Base-by-base conservation (phyloP, 2,113 vertebrate genomes). In the Strigops habroptila region DNA sequence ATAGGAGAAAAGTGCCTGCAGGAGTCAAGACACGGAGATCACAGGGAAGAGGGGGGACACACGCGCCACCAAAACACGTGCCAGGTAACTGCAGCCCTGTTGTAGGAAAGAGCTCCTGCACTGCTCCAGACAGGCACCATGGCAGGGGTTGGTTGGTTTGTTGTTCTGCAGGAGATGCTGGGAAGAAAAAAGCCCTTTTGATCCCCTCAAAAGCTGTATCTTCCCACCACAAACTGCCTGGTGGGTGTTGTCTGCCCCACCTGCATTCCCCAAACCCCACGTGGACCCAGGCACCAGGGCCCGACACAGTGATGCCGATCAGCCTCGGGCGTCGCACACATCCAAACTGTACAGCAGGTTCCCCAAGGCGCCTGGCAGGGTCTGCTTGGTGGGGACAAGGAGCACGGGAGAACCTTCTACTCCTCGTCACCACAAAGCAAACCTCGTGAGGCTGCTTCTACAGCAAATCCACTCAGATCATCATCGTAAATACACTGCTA, bases 401-500 rank as follows among this genome's bases (percentile, higher is more conserved):
- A 18, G 43, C 9, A 52, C 14, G 5, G 21, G 2, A 2, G 62
- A 69, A 39, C 24, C 27, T 48, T 37, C 68, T 65, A 73, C 44
- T 48, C 44, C 81, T 77, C 19, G 0, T 15, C 33, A 31, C 19
- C 59, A 4, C 7, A 1, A 15, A 31, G 28, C 2, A 1, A 31
- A 18, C 14, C 43, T 33, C 2, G 1, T 2, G 1, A 53, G 62
- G 37, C 5, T 4, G 19, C 46, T 51, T 16, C 48, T 13, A 3
- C 37, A 10, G 64, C 35, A 64, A 39, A 37, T 1, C 28, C 79
- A 21, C n/a, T 3, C 4, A 51, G 16, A 22, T 3, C 30, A 10
- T 8, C 6, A 0, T 31, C 5, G 0, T 1, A 13, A 41, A 12
- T 0, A 4, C 2, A 9, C 7, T 0, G 3, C 27, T 16, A 3